Evolutionary conservation across 2,888 invertebrate species (phyloP).

Genomic region (Loripinus fragilis): DNA sequence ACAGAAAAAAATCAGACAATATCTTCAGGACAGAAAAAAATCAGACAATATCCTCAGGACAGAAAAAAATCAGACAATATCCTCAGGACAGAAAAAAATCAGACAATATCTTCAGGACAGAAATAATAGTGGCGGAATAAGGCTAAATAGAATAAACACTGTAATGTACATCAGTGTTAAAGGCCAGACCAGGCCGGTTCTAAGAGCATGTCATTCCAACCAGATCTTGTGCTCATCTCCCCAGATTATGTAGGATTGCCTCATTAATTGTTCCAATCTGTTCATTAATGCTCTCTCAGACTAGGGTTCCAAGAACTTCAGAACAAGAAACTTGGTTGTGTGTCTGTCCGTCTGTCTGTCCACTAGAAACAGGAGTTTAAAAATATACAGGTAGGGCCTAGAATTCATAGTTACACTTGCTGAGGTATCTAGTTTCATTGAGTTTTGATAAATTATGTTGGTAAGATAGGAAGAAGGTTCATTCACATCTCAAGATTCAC

Average conservation of each 20-base stretch:
- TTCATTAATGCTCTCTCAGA: neutral
- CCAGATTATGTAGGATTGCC: slow-evolving; percentile 8
- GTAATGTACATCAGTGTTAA: too few relatives aligned
- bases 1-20: too few relatives aligned
- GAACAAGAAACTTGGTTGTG: neutral
- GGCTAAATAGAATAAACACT: too few relatives aligned
- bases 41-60: too few relatives aligned
- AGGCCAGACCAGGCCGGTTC: too few relatives aligned
- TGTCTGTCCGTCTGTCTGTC: slow-evolving; percentile 2
- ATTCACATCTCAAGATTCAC: neutral
- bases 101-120: too few relatives aligned
- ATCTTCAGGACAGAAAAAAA: too few relatives aligned
- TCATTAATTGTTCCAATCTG: slow-evolving; percentile 9
- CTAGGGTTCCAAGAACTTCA: neutral
- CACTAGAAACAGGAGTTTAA: neutral
- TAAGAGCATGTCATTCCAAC: too few relatives aligned
- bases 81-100: too few relatives aligned
- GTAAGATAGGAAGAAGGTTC: neutral
- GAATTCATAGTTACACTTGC: neutral
- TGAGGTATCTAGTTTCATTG: slow-evolving; percentile 1
- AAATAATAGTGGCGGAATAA: too few relatives aligned
- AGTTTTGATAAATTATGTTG: slow-evolving; percentile 15
- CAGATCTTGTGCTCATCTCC: neutral
- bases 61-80: too few relatives aligned
- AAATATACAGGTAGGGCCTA: neutral